A percentile compares a stretch with the other conserved stretches of the same genome.
Evolutionary conservation across 2,888 invertebrate genomes (phyloP).

Genomic region (Heteromyza rotundicornis): DNA sequence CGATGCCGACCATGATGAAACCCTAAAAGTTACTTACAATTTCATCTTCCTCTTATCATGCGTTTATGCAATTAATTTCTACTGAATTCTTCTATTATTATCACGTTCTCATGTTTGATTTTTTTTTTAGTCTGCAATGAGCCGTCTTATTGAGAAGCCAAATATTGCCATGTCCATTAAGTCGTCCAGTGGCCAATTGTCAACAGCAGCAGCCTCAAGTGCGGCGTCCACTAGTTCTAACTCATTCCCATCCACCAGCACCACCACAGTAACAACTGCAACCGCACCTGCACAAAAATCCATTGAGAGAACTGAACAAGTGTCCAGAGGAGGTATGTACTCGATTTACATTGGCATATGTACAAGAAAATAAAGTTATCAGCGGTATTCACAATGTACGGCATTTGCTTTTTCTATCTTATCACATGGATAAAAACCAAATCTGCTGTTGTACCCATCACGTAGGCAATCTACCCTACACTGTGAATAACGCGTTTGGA

Average conservation of each 20-base stretch:
- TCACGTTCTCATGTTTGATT: too few species aligned
- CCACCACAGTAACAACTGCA: constrained; percentile 9
- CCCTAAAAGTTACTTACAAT: background rate
- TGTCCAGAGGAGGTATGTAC: too few species aligned
- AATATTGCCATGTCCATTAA: constrained; percentile 61
- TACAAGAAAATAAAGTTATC: too few species aligned
- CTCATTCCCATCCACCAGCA: constrained; percentile 12
- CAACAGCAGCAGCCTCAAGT: constrained; percentile 35
- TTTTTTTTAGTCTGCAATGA: constrained; percentile 56
- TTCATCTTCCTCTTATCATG: background rate
- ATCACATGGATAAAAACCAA: too few species aligned
- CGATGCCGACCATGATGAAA: too few species aligned
- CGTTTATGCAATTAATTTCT: background rate
- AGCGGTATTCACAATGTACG: too few species aligned
- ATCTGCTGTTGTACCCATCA: too few species aligned
- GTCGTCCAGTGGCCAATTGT: constrained; percentile 47
- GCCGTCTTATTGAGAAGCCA: constrained; percentile 59
- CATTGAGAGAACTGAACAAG: background rate
- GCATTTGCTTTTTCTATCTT: too few species aligned
- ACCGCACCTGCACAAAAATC: background rate
- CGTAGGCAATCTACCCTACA: too few species aligned
- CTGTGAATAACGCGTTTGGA: too few species aligned
- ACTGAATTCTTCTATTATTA: constrained; percentile 10
- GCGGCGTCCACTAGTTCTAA: constrained; percentile 19
- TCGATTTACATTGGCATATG: too few species aligned